Base-by-base conservation (phyloP, 2,113 vertebrate genomes). In the Limnothrissa miodon region DNA sequence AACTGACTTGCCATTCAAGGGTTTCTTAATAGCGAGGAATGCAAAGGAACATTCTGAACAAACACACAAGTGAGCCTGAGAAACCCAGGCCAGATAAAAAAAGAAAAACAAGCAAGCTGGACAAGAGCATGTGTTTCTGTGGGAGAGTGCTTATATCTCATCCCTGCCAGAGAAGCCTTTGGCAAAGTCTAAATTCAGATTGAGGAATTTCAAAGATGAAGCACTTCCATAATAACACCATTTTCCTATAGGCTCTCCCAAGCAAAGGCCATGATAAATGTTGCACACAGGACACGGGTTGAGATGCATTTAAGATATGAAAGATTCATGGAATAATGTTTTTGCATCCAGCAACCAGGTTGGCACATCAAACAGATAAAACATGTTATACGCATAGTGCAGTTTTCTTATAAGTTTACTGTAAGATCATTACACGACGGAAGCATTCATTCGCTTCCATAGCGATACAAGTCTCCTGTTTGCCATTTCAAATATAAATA, bases 81-180 rank as follows among this genome's bases (percentile, higher is more conserved):
- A 74, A 74, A 74, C 66, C 5, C 25, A 13, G 25, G 33, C 29
- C 33, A 74, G 66, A 74, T 74, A 74, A 36, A 74, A 70, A 66
- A 56, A 21, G 23, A 74, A 74, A 33, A 33, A n/a, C n/a, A 36
- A 13, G 66, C 66, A 17, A 36, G 66, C 66, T 74, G 66, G 66
- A 33, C 66, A 74, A 36, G 17, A 74, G 29, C 66, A 33, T 74
- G 66, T 74, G 66, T 74, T 74, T 74, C 66, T 74, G 66, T 36
- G 66, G 66, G 66, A 74, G 66, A 74, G 66, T 74, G 66, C 66
- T 74, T 74, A 74, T 74, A 74, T 74, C 66, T 74, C 66, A 29
- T 74, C 29, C 3, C 29, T 74, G 66, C 66, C 66, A 74, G 66
- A 74, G 66, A 74, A 74, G 66, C 66, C 29, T 74, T 74, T 74